Base-by-base conservation (phyloP, 2,888 invertebrate species). In the Bellardia pandia region DNA sequence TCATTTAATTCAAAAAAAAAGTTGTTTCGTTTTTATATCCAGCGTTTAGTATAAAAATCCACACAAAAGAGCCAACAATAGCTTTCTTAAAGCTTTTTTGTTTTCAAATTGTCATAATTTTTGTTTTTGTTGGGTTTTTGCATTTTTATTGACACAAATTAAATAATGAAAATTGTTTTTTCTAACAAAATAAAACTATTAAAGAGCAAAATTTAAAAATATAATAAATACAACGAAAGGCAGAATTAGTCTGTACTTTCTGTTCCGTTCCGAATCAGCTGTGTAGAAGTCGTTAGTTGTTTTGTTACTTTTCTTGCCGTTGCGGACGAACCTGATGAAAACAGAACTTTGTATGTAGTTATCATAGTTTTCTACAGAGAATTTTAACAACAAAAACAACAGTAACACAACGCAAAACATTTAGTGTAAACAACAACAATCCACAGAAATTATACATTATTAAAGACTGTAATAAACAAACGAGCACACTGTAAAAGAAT, bases 1-100 rank as follows among this genome's bases (percentile, higher is more conserved):
- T 62, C 75, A 78, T 77, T 87, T 66, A 71, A 78, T 48, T 69
- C n/a, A 85, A 78, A 71, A 76, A 77, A 79, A 78, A 58, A 71
- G 56, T 56, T 81, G 58, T 78, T 71, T 69, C 76, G 78, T 85
- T 85, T 87, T 87, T 87, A 87, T 87, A 87, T 83, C 64, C 79
- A n/a, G 62, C 84, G 69, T 79, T 79, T 85, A 85, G 79, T 85
- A 85, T 80, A 75, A 30, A 80, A 76, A 81, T 40, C 48, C 33
- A 64, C 74, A 75, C 48, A 80, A 85, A 81, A 85, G 62, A 68
- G 79, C 23, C 69, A 69, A 64, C 45, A 62, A 69, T 23, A 85
- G 79, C 79, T 84, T 84, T 64, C n/a, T 51, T 40, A 30, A 78
- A 84, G 84, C 84, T 84, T 84, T 84, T 76, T 69, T 66, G 23